phyloP scores from a whole-genome alignment of 2,888 invertebrate species.

The Cataglyphis albicans region DNA sequence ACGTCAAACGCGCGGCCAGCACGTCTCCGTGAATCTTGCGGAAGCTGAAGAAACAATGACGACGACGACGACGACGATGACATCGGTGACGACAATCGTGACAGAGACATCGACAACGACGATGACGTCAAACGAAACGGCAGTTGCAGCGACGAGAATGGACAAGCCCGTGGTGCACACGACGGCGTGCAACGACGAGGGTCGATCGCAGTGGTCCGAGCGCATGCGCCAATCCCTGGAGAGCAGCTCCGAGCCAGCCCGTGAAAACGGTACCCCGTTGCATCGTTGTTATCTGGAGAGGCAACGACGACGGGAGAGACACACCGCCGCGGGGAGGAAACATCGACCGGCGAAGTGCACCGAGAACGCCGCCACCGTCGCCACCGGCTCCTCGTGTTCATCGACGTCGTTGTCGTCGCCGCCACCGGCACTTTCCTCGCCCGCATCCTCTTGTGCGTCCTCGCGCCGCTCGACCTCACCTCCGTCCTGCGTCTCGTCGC shows the following conservation, averaged over 20 bases:
- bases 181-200: slow-evolving; percentile 70
- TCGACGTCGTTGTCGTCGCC: slow-evolving; percentile 63
- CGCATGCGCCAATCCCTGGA: slow-evolving; percentile 86
- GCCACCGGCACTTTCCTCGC: slow-evolving; percentile 57
- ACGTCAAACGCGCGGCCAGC: slow-evolving; percentile 78
- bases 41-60: slow-evolving; percentile 79
- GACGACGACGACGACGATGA: slow-evolving; percentile 29
- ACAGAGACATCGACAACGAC: slow-evolving; percentile 36
- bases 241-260: slow-evolving; percentile 79
- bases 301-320: slow-evolving; percentile 68
- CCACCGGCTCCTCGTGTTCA: slow-evolving; percentile 49
- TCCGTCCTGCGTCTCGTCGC: slow-evolving; percentile 64
- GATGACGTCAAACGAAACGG: slow-evolving; percentile 48
- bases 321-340: slow-evolving; percentile 35
- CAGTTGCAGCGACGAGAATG: slow-evolving; percentile 48
- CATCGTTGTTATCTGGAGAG: slow-evolving; percentile 84
- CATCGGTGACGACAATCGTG: slow-evolving; percentile 35
- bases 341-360: slow-evolving; percentile 36
- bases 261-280: slow-evolving; percentile 85
- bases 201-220: slow-evolving; percentile 83
- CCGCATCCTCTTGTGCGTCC: slow-evolving; percentile 57
- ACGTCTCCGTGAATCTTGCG: neutral
- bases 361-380: slow-evolving; percentile 2
- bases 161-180: slow-evolving; percentile 64
- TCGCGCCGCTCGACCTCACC: slow-evolving; percentile 66